These are phyloP conservation scores for Eupsittula cactorum DNA, from an alignment of 2,113 vertebrate species.

Conservation along the genomic window DNA sequence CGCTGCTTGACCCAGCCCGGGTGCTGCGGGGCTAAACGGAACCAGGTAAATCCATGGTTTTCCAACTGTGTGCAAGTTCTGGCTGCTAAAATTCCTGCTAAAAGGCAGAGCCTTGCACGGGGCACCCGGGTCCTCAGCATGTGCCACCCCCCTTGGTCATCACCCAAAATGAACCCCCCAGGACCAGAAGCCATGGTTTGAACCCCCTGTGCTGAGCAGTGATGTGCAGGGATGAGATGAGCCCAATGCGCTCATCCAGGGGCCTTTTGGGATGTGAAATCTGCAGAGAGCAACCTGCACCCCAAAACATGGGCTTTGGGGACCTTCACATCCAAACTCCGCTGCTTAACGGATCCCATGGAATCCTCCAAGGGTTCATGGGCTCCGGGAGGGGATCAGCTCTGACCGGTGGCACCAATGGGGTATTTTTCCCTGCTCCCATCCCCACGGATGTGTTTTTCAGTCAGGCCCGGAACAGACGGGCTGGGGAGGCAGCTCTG, in stretches of 20 bases:
- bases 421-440: neutral
- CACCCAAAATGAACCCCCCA: neutral
- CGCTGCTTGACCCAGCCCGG: neutral
- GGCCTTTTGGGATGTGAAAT: neutral
- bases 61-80: neutral
- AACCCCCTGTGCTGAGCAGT: neutral
- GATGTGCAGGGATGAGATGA: accelerated
- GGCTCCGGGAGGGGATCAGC: neutral
- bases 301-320: neutral
- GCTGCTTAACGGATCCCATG: neutral
- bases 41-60: neutral
- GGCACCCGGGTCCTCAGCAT: neutral
- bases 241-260: neutral
- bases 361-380: neutral
- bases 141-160: neutral
- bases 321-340: neutral
- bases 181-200: neutral
- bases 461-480: neutral
- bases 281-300: neutral
- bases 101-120: neutral
- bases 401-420: neutral
- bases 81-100: neutral
- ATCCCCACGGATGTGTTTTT: neutral
- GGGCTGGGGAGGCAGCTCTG: neutral
- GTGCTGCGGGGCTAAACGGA: neutral